phyloP scores from a whole-genome alignment of 2,888 invertebrate species.

The Masnerella sp. region DNA sequence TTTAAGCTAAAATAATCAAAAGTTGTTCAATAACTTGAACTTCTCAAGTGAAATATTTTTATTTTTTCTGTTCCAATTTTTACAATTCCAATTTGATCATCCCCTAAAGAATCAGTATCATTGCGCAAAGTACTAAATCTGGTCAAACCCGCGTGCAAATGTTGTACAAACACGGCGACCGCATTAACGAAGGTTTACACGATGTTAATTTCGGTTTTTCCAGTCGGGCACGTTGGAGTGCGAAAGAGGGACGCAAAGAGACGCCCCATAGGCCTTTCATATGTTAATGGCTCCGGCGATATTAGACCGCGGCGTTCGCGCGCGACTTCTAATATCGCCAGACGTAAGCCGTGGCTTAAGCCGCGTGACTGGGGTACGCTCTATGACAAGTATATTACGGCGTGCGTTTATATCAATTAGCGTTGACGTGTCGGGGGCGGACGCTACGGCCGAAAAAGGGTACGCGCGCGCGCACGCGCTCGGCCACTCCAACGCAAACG shows the following conservation, averaged over 20 bases:
- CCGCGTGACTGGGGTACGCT: conserved; percentile 59
- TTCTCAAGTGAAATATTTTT: too few species aligned
- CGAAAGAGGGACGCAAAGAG: neutral
- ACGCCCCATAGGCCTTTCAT: conserved; percentile 48
- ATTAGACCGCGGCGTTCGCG: conserved; percentile 64
- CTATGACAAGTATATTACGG: conserved; percentile 78
- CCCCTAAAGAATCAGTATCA: conserved; percentile 19
- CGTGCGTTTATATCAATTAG: conserved; percentile 78
- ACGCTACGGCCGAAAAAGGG: conserved; percentile 67
- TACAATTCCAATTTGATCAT: neutral
- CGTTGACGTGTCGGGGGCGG: conserved; percentile 75
- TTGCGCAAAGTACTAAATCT: conserved; percentile 41
- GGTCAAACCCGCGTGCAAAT: conserved; percentile 40
- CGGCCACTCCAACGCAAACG: conserved; percentile 18
- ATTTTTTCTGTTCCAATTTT: too few species aligned
- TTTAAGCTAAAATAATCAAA: too few species aligned
- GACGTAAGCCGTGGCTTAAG: conserved; percentile 54
- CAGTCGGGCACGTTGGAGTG: conserved; percentile 12
- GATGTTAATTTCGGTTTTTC: conserved; percentile 53
- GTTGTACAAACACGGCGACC: conserved; percentile 46
- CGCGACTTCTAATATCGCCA: conserved; percentile 63
- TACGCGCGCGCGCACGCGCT: conserved; percentile 37
- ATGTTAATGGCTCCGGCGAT: conserved; percentile 67
- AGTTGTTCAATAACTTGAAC: too few species aligned
- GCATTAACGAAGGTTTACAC: conserved; percentile 59